Conservation (phyloP, 2,797 vertebrate genomes). For the Tamandua tetradactyla region DNA sequence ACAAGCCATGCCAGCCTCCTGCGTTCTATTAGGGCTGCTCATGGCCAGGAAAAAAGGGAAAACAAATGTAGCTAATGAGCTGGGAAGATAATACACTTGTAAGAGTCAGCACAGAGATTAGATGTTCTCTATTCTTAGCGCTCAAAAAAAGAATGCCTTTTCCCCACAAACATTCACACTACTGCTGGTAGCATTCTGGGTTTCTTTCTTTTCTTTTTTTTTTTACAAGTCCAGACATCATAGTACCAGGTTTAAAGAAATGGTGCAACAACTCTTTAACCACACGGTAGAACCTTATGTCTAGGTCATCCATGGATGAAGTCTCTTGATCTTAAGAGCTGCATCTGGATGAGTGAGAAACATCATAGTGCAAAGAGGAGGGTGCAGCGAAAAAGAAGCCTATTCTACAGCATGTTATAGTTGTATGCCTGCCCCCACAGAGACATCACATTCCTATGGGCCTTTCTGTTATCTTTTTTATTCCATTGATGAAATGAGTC, state of each 20-base stretch:
- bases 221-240: not conserved
- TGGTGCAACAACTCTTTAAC: not conserved
- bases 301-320: not conserved
- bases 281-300: not conserved
- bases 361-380: not conserved
- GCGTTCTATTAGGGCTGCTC: not conserved
- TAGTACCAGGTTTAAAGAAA: not conserved
- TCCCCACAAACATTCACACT: not conserved
- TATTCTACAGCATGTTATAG: not conserved
- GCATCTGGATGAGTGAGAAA: not conserved
- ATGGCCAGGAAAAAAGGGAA: not conserved
- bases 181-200: not conserved
- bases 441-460: not conserved
- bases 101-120: constrained; percentile 50
- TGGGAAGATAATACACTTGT: constrained; percentile 63
- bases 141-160: not conserved
- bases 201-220: rapidly evolving
- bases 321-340: not conserved
- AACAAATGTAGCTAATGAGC: constrained; percentile 73
- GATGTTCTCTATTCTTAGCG: constrained; percentile 22
- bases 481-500: not conserved
- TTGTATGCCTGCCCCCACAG: not conserved
- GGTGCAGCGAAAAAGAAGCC: not conserved
- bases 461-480: not conserved
- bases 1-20: not conserved